Evolutionary conservation across 2,113 vertebrate genomes (phyloP).

Genomic region (Scomber japonicus): DNA sequence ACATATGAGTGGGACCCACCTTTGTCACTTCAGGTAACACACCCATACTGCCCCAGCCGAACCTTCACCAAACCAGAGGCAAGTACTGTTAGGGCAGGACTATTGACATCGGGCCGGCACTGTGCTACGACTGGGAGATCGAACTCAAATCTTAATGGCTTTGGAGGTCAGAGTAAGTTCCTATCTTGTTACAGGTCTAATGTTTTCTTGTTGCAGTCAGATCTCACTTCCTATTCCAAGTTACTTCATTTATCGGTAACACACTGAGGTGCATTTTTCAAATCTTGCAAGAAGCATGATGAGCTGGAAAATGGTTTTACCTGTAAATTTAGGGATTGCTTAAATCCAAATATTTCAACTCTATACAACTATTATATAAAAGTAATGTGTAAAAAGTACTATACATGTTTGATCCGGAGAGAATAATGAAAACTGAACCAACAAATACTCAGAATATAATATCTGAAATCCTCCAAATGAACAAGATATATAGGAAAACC

Average conservation of each 20-base stretch:
- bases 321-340: background rate
- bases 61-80: conserved; percentile 79
- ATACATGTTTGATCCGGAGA: background rate
- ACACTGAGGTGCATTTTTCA: background rate
- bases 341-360: background rate
- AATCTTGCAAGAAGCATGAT: background rate
- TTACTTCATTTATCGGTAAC: background rate
- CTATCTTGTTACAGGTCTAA: background rate
- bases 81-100: conserved; percentile 94
- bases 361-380: background rate
- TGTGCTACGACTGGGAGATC: conserved; percentile 30
- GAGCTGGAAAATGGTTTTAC: background rate
- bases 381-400: background rate
- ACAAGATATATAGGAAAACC: conserved; percentile 5
- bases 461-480: conserved; percentile 6
- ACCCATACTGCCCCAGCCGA: conserved; percentile 93
- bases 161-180: background rate
- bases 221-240: background rate
- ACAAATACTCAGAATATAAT: background rate
- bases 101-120: conserved; percentile 84
- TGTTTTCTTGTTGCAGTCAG: background rate
- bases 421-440: background rate
- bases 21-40: conserved; percentile 97
- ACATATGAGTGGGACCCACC: conserved; percentile 94
- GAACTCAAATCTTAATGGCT: conserved; percentile 7